These are phyloP conservation scores for Sericinus montela DNA, from an alignment of 2,888 invertebrate genomes.

Conservation along the genomic window DNA sequence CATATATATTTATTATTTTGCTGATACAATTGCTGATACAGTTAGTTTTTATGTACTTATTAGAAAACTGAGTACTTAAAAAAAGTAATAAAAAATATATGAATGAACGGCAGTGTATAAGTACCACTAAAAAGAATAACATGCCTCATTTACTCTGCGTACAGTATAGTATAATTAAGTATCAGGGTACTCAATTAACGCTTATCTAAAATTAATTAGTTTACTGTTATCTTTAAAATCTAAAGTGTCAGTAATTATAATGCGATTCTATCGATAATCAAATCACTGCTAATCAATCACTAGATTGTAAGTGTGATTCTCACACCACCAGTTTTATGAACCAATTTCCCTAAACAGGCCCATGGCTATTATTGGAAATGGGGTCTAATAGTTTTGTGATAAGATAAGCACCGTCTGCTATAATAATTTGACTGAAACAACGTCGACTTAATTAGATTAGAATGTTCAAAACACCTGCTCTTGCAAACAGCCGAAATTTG, in stretches of 20 bases:
- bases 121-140: too few species aligned
- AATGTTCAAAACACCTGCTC: conserved; percentile 6
- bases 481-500: background rate
- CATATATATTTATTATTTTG: too few species aligned
- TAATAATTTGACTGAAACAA: conserved; percentile 31
- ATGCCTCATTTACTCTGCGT: too few species aligned
- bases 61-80: too few species aligned
- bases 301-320: conserved; percentile 44
- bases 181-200: conserved; percentile 9
- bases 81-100: too few species aligned
- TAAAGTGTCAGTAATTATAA: conserved; percentile 7
- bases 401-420: conserved; percentile 42
- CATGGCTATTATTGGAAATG: conserved; percentile 45
- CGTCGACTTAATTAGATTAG: conserved; percentile 13
- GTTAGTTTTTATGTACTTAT: too few species aligned
- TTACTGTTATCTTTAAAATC: conserved; percentile 8
- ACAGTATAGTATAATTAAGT: background rate
- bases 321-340: conserved; percentile 40
- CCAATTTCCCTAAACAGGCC: conserved; percentile 43
- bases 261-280: conserved; percentile 22
- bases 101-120: too few species aligned
- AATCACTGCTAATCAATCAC: conserved; percentile 43
- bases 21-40: too few species aligned
- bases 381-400: conserved; percentile 45
- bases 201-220: conserved; percentile 16